Base-by-base conservation (phyloP, 2,797 vertebrate genomes). In the Prunella strophiata region DNA sequence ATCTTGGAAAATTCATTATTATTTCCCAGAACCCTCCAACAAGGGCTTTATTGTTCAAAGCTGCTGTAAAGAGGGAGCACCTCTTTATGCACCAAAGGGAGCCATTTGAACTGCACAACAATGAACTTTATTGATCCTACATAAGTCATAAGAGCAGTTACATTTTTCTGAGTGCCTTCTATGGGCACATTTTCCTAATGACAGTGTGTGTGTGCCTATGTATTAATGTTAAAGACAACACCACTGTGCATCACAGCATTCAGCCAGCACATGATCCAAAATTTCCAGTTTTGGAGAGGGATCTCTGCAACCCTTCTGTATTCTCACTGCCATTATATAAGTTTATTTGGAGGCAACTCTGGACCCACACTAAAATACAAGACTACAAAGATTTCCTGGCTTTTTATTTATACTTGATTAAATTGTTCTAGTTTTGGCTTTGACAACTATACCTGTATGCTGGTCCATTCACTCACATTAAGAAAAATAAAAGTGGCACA, bases 101-200 rank as follows among this genome's bases (percentile, higher is more conserved):
- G 73, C 85, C 84, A 93, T 81, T 95, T 91, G 73, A 55, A 81
- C 47, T 55, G 36, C 43, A 88, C 73, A 72, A 78, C 66, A 68
- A 92, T 86, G 82, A 94, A 94, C 89, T 86, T 94, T 81, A 95
- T 90, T 93, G 93, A 95, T 96, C 88, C 73, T 86, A 42, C 62
- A 88, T 81, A 94, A 94, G 70, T 79, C 70, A 81, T 84, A 82
- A 94, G 67, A 88, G 78, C 19, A 7, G 58, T 51, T 86, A 58
- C n/a, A 84, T 72, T 75, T 88, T 84, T 62, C 70, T 63, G 77
- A 93, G 70, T 81, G 85, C 88, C 83, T 94, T 68, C 76, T 81
- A 66, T 16, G 62, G 70, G 80, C 76, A 91, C 66, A 77, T 89
- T 93, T 92, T 70, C 89, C 51, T 86, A 90, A 91, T 19, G 29